Percentiles rank a stretch among this genome's conserved stretches.
phyloP scores from a whole-genome alignment of 2,113 vertebrate species.

The human region GRCh38 chr1:36693501-36694000 shows the following conservation, averaged over 20 bases:
- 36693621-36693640: background rate
- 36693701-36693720: background rate
- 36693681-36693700: fast-evolving
- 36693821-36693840: background rate
- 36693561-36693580: background rate
- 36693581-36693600: background rate
- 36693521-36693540: fast-evolving
- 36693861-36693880: too few species aligned
- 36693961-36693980: too few species aligned
- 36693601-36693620: too few species aligned
- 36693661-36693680: background rate
- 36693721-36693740: too few species aligned
- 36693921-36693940: too few species aligned
- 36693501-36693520: too few species aligned
- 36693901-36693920: background rate
- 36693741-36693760: background rate
- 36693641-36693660: background rate
- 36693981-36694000: too few species aligned
- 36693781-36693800: background rate
- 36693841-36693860: too few species aligned
- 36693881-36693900: too few species aligned
- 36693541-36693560: background rate
- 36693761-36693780: background rate
- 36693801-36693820: background rate
- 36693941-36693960: too few species aligned